Base-by-base conservation (phyloP, 2,113 vertebrate species). In the Anhinga rufa region DNA sequence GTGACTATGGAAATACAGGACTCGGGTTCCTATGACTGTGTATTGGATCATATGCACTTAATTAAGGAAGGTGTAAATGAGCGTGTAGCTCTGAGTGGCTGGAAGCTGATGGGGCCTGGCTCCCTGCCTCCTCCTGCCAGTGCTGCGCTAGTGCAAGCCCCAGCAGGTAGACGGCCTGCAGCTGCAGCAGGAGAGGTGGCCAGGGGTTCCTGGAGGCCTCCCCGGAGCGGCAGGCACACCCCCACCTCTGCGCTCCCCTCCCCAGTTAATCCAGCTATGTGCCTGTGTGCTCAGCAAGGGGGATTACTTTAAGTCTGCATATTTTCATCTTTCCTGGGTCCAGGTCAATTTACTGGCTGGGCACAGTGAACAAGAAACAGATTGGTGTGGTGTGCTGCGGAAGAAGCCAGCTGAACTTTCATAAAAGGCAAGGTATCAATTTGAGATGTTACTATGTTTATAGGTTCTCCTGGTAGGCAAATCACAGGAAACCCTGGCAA, bases 271-370 rank as follows among this genome's bases (percentile, higher is more conserved):
- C 87, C 77, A 17, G 38, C 88, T 61, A 17, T 25, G 82, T 90
- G 93, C 80, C 87, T 86, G 93, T 54, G 10, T 72, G 96, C 93
- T 97, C 95, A 96, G 95, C 92, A 81, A 83, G 78, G 92, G 70
- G 76, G 95, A 96, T 95, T 95, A 96, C 92, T 92, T 90, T 95
- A 97, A 96, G 71, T 95, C 94, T 95, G 92, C 79, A 90, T 93
- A 91, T 96, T 97, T 96, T 90, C 94, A 82, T 94, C 93, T 96
- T 90, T 81, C 48, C 82, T 82, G 66, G 65, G 65, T 93, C 58
- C 34, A 36, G 94, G 85, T 89, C 75, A 88, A 78, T 87, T 83
- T 88, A 17, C 68, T 62, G 78, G 38, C 60, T 61, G 68, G 88
- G 68, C 66, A 58, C 42, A 66, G 80, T 3, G 62, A 82, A 82